Evolutionary conservation across 2,888 invertebrate species (phyloP).

Genomic region (Geophilus truncorum): DNA sequence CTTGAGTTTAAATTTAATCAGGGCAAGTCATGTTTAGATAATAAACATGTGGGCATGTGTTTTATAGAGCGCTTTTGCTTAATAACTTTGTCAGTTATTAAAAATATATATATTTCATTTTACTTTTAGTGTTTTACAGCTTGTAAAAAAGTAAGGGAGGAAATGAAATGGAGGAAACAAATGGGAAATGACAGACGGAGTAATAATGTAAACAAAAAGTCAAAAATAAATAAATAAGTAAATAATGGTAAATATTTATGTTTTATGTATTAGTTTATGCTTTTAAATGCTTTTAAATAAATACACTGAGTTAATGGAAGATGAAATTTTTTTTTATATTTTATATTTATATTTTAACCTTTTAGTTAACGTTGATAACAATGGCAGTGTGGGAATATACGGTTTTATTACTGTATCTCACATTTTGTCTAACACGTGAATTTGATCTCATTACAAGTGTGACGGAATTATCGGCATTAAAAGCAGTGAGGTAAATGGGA

Average conservation of each 20-base stretch:
- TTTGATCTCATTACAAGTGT: constrained; percentile 17
- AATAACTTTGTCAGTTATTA: background rate
- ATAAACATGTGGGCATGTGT: constrained; percentile 4
- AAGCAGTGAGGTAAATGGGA: constrained; percentile 27
- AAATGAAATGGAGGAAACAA: background rate
- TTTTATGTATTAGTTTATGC: too few species aligned
- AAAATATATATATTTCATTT: background rate
- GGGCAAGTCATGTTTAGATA: constrained; percentile 16
- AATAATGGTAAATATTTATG: too few species aligned
- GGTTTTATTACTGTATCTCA: background rate
- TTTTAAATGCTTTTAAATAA: too few species aligned
- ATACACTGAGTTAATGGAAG: too few species aligned
- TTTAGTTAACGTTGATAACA: too few species aligned
- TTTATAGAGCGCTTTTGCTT: background rate
- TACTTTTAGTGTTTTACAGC: too few species aligned
- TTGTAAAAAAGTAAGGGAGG: background rate
- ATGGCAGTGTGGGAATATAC: background rate
- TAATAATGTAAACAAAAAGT: background rate
- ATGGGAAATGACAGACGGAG: background rate
- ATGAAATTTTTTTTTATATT: too few species aligned
- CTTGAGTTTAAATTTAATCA: constrained; percentile 7
- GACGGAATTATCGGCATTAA: constrained; percentile 31
- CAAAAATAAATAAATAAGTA: background rate
- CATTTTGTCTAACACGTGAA: background rate
- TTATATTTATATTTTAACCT: too few species aligned